phyloP scores from a whole-genome alignment of 2,797 vertebrate species.

The Buceros bicornis region DNA sequence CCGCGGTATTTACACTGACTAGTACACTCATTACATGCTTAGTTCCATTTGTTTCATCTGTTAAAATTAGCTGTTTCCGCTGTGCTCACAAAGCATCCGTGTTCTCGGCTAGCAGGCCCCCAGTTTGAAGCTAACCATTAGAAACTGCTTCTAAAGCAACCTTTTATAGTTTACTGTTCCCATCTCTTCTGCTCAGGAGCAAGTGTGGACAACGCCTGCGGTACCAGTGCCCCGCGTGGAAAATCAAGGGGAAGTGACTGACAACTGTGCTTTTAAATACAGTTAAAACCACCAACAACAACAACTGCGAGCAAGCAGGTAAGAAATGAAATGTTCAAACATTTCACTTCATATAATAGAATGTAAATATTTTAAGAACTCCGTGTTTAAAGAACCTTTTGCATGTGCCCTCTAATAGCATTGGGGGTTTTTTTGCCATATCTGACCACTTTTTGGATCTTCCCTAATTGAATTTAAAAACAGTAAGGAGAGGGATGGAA shows the following conservation, averaged over 20 bases:
- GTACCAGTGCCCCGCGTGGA: background rate
- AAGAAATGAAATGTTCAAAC: background rate
- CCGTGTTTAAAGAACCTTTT: background rate
- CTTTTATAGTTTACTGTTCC: background rate
- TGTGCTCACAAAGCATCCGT: background rate
- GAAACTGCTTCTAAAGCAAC: background rate
- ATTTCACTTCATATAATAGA: background rate
- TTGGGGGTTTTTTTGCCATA: background rate
- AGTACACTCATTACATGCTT: background rate
- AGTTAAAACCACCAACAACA: background rate
- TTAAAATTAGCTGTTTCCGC: constrained; percentile 51
- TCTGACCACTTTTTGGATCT: background rate
- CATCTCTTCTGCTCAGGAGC: background rate
- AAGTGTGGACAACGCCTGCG: background rate
- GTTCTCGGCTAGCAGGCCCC: background rate
- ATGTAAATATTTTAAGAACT: accelerated
- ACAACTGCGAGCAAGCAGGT: background rate
- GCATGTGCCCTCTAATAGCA: background rate
- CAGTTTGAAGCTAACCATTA: background rate
- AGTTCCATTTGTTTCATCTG: constrained; percentile 38
- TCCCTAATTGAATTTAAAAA: background rate
- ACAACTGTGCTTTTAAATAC: background rate
- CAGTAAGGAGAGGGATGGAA: no score
- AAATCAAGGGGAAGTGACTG: background rate
- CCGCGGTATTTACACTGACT: background rate